These are phyloP conservation scores for Pseudonaja textilis DNA, from an alignment of 2,113 vertebrate species.

Conservation along the genomic window DNA sequence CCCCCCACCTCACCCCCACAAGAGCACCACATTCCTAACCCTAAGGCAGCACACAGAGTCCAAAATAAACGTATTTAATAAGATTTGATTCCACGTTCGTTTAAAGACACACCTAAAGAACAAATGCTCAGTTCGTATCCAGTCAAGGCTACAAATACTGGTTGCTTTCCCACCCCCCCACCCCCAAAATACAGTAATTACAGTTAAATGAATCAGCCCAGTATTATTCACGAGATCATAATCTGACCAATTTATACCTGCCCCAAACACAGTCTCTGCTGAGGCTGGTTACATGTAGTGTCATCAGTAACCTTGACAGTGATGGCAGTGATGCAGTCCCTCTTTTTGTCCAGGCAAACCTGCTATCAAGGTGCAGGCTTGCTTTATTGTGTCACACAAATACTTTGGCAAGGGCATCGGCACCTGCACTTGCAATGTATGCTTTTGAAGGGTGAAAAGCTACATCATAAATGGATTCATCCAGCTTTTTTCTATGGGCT, in stretches of 20 bases:
- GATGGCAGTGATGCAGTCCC: conserved; percentile 84
- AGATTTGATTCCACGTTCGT: conserved; percentile 79
- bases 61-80: conserved; percentile 76
- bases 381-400: conserved; percentile 84
- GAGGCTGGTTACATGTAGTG: conserved; percentile 81
- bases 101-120: conserved; percentile 81
- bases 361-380: conserved; percentile 60
- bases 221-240: conserved; percentile 70
- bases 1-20: conserved; percentile 57
- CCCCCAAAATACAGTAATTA: conserved; percentile 81
- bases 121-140: conserved; percentile 79
- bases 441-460: conserved; percentile 99
- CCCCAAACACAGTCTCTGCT: conserved; percentile 62
- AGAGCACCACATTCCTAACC: conserved; percentile 82
- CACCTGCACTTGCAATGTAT: conserved; percentile 96
- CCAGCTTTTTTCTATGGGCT: conserved; percentile 96
- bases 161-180: conserved; percentile 64
- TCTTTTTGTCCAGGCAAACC: conserved; percentile 74
- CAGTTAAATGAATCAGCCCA: conserved; percentile 80
- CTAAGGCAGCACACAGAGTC: conserved; percentile 85
- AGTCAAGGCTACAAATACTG: conserved; percentile 82
- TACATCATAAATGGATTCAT: conserved; percentile 98
- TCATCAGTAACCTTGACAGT: conserved; percentile 73
- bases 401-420: conserved; percentile 97
- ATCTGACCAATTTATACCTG: conserved; percentile 71